These are phyloP conservation scores for Leptinotarsa lineolata DNA, from an alignment of 1,140 invertebrate species.

Conservation along the genomic window DNA sequence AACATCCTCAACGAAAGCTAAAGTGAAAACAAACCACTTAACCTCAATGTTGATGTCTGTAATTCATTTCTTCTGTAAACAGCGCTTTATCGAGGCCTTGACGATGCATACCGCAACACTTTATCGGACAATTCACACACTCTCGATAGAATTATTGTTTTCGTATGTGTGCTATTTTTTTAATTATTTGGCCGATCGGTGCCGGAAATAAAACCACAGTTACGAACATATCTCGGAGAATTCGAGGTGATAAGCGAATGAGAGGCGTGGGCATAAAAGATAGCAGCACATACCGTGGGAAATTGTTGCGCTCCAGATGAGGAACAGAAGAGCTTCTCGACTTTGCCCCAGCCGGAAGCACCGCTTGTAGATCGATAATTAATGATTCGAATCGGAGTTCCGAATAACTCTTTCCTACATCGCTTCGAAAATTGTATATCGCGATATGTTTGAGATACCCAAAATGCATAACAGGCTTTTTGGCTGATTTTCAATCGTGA, in stretches of 20 bases:
- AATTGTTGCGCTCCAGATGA: background rate
- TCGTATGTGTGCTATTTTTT: background rate
- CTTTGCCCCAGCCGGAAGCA: conserved; percentile 1
- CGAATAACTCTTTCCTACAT: background rate
- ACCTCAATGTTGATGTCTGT: background rate
- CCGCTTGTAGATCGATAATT: background rate
- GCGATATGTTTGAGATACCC: no score
- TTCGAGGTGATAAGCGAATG: conserved; percentile 5
- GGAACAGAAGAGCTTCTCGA: background rate
- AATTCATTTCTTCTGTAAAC: background rate
- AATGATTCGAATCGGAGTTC: background rate
- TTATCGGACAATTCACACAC: background rate
- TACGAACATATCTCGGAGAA: background rate
- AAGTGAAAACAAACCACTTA: no score
- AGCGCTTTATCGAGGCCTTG: background rate
- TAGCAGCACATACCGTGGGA: conserved; percentile 5
- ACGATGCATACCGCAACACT: background rate
- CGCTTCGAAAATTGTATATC: no score
- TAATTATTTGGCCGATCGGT: background rate
- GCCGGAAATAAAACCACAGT: background rate
- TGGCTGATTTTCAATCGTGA: no score
- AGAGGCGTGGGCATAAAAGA: conserved; percentile 3
- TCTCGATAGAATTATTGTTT: background rate
- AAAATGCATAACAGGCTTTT: no score
- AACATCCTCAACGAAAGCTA: no score